These are phyloP conservation scores for Tyria jacobaeae DNA, from an alignment of 2,888 invertebrate species.

Conservation along the genomic window DNA sequence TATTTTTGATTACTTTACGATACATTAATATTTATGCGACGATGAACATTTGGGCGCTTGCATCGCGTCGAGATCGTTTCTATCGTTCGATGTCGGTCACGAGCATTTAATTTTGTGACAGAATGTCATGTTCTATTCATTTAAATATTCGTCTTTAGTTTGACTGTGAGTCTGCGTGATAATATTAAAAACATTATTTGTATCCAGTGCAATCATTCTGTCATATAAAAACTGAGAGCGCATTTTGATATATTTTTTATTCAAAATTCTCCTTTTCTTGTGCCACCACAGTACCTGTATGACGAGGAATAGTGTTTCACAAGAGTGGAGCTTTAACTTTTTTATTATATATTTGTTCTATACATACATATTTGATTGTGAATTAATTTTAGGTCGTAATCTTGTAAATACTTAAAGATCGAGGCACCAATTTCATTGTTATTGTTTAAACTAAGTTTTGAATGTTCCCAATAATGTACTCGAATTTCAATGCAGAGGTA, in stretches of 20 bases:
- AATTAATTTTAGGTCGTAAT: constrained; percentile 71
- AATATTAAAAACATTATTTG: constrained; percentile 55
- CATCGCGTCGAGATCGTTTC: constrained; percentile 35
- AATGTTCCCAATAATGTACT: constrained; percentile 61
- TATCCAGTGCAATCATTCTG: constrained; percentile 67
- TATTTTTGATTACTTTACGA: constrained; percentile 57
- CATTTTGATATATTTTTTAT: constrained; percentile 64
- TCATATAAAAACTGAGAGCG: constrained; percentile 61
- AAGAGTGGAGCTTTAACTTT: constrained; percentile 71
- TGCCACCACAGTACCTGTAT: constrained; percentile 71
- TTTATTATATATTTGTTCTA: constrained; percentile 44
- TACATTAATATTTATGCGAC: constrained; percentile 56
- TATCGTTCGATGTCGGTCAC: constrained; percentile 50
- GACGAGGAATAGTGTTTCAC: constrained; percentile 68
- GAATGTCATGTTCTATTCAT: constrained; percentile 62
- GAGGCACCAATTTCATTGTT: constrained; percentile 63
- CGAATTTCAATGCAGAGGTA: constrained; percentile 50
- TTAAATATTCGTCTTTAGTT: constrained; percentile 49
- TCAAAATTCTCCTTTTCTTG: constrained; percentile 68
- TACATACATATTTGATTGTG: constrained; percentile 40
- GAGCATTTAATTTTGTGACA: constrained; percentile 79
- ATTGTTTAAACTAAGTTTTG: constrained; percentile 64
- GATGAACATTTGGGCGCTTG: constrained; percentile 51
- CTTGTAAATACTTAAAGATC: constrained; percentile 76
- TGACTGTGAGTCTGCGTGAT: constrained; percentile 54